phyloP scores from a whole-genome alignment of 2,888 invertebrate species.

The Melangyna quadrimaculata region DNA sequence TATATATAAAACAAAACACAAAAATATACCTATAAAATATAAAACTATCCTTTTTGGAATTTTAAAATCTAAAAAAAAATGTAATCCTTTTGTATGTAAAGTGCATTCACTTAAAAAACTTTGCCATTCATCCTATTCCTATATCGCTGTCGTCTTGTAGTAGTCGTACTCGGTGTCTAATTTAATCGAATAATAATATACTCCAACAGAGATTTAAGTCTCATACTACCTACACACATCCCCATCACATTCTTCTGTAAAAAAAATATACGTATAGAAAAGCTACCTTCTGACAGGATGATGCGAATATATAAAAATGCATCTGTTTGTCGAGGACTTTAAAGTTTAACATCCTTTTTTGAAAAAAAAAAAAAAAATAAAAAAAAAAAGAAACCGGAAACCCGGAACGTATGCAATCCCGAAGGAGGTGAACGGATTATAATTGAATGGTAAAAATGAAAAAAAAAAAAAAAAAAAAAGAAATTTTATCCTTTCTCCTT shows the following conservation, averaged over 20 bases:
- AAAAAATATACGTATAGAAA: too few species aligned
- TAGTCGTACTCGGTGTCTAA: constrained; percentile 2
- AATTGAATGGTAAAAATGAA: constrained; percentile 66
- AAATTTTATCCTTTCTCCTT: constrained; percentile 1
- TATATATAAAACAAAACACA: constrained; percentile 3
- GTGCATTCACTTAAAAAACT: constrained; percentile 54
- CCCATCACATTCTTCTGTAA: not conserved
- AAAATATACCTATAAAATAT: not conserved
- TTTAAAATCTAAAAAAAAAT: not conserved
- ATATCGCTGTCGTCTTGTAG: not conserved
- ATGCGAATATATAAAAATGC: constrained; percentile 42
- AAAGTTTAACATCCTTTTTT: constrained; percentile 31
- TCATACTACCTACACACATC: not conserved
- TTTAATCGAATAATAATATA: constrained; percentile 54
- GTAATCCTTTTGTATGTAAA: constrained; percentile 5
- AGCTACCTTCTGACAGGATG: too few species aligned
- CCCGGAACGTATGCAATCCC: constrained; percentile 41
- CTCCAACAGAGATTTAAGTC: not conserved
- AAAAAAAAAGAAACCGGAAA: not conserved
- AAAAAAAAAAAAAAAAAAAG: constrained; percentile 32
- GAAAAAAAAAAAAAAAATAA: not conserved
- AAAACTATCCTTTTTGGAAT: constrained; percentile 38
- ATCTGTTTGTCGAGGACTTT: constrained; percentile 47
- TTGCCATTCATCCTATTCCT: not conserved
- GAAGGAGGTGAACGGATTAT: constrained; percentile 68